Conservation (phyloP, 2,888 invertebrate species). For the Eupsilia transversa region DNA sequence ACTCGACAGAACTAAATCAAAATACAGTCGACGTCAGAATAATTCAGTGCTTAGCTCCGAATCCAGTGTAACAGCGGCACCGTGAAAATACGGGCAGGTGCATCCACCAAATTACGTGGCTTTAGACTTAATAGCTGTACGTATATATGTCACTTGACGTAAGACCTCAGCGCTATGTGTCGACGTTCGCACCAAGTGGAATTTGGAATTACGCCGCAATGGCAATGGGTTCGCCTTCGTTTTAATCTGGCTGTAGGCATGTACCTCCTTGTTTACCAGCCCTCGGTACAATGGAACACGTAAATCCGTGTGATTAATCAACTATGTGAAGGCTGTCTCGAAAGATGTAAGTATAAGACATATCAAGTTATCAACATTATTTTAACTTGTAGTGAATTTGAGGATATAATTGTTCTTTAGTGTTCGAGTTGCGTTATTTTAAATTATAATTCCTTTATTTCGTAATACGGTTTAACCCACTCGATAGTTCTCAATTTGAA, state of each 20-base stretch:
- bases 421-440: not conserved
- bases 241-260: slow-evolving; percentile 70
- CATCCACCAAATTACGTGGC: slow-evolving; percentile 80
- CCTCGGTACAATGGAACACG: slow-evolving; percentile 35
- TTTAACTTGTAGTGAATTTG: slow-evolving; percentile 12
- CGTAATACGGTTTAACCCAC: not conserved
- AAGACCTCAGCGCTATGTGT: slow-evolving; percentile 72
- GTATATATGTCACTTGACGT: slow-evolving; percentile 68
- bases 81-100: slow-evolving; percentile 82
- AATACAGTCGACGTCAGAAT: slow-evolving; percentile 68
- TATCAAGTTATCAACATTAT: slow-evolving; percentile 17
- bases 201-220: slow-evolving; percentile 76
- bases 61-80: slow-evolving; percentile 68
- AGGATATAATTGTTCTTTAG: slow-evolving; percentile 11
- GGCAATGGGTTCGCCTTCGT: slow-evolving; percentile 68
- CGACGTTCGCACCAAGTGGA: slow-evolving; percentile 72
- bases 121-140: slow-evolving; percentile 77
- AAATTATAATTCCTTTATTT: not conserved
- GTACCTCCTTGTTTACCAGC: slow-evolving; percentile 37
- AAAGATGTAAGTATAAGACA: slow-evolving; percentile 10
- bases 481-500: not conserved
- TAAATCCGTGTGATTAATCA: slow-evolving; percentile 56
- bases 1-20: slow-evolving; percentile 56
- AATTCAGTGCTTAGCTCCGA: slow-evolving; percentile 70
- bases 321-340: slow-evolving; percentile 31